A percentile compares a stretch with the other conserved stretches of the same genome.
Conservation (phyloP, 2,113 vertebrate species). For the Peromyscus maniculatus region DNA sequence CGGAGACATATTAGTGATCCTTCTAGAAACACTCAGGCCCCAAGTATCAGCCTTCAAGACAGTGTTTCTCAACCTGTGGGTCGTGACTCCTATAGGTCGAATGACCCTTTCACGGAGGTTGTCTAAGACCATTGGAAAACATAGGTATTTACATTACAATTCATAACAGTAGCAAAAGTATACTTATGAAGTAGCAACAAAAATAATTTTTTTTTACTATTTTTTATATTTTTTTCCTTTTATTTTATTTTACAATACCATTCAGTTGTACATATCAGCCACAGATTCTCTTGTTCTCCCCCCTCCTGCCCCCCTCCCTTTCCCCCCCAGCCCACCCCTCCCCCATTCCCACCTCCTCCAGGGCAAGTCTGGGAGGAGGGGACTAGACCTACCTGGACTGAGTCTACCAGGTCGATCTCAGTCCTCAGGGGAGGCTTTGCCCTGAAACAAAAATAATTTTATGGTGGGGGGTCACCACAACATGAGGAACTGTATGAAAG, state of each 20-base stretch:
- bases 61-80: neutral
- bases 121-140: neutral
- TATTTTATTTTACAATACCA: no score
- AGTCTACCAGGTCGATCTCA: no score
- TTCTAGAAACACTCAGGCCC: neutral
- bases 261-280: no score
- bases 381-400: no score
- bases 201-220: neutral
- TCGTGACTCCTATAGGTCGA: rapidly evolving
- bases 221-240: no score
- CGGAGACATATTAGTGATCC: neutral
- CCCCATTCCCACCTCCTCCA: no score
- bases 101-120: neutral
- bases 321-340: no score
- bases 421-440: no score
- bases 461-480: neutral
- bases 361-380: no score
- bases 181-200: neutral
- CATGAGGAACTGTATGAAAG: neutral
- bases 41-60: neutral
- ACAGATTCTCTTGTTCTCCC: no score
- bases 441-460: neutral
- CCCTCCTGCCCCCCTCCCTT: no score
- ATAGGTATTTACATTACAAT: neutral
- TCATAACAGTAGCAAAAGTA: neutral